Evolutionary conservation across 2,113 vertebrate species (phyloP), one percentile per base, ranked within the genome.

Genomic region (Oceanites oceanicus): DNA sequence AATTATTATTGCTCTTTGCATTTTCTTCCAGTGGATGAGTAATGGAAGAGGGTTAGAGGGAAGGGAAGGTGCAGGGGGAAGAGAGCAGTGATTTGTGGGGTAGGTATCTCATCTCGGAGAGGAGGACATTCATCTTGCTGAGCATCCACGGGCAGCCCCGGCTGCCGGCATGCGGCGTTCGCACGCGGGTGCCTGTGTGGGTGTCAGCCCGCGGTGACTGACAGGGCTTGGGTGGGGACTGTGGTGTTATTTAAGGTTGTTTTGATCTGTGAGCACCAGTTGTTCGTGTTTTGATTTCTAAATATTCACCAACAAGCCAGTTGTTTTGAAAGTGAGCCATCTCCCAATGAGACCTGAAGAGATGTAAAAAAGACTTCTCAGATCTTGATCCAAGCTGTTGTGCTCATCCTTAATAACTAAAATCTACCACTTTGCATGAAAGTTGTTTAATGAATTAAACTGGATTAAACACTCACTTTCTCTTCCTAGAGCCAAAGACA

Each of bases 1-100:
- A 98, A 99, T 99, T 99, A 99, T 98, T 97, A 98, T 98, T 98
- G 98, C 98, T 98, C 98, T 99, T 98, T 98, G 98, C 97, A 96
- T 98, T 99, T 98, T 98, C 98, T 97, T 97, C 96, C 97, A 98
- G 98, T 98, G 98, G 98, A 98, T 99, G 99, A 99, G 98, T 99
- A 98, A 99, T 99, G 98, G 98, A 98, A 97, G 96, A 97, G 97
- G 98, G 98, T 80, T 94, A 93, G 95, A 96, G 96, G 97, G 96
- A 96, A 94, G 98, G 98, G 98, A 98, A 98, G 98, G 97, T 94
- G 97, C 97, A 96, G 98, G 96, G 97, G 96, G 96, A 83, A 90
- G 98, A 97, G 95, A 98, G 98, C 96, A 88, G 98, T 99, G 99
- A 99, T 99, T 99, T 99, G 98, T 99, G 97, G 98, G 98, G 94